Percentiles rank a stretch among this genome's conserved stretches.
These are phyloP conservation scores for Siniperca chuatsi DNA, from an alignment of 2,113 vertebrate species.

Conservation along the genomic window DNA sequence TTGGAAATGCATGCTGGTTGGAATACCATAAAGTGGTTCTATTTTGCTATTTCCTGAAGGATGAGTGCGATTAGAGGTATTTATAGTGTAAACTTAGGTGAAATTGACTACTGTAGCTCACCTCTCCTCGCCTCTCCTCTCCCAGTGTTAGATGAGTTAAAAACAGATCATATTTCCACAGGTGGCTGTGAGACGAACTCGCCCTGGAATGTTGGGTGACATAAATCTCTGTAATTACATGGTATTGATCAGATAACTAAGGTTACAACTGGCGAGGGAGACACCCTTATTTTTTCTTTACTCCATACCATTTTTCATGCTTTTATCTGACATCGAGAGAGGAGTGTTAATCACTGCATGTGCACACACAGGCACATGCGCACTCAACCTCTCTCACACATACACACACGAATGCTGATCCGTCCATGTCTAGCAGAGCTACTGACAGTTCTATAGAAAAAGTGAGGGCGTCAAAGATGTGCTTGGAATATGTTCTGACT, in stretches of 20 bases:
- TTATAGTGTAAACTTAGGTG: conserved; percentile 64
- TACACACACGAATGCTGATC: conserved; percentile 20
- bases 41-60: conserved; percentile 38
- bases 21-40: conserved; percentile 27
- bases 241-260: conserved; percentile 82
- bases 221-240: conserved; percentile 86
- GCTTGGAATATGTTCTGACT: conserved; percentile 60
- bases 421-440: conserved; percentile 31
- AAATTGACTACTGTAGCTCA: conserved; percentile 33
- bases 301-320: conserved; percentile 70
- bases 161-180: conserved; percentile 84
- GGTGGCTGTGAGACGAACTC: conserved; percentile 81
- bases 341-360: conserved; percentile 61
- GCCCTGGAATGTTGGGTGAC: conserved; percentile 81
- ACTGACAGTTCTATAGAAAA: conserved; percentile 64
- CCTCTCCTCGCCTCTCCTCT: conserved; percentile 15
- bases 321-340: conserved; percentile 77
- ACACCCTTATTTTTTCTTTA: conserved; percentile 46
- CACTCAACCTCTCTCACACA: not conserved
- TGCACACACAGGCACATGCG: conserved; percentile 28
- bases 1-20: conserved; percentile 13
- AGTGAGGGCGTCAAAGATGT: conserved; percentile 63
- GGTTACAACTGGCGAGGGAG: conserved; percentile 64
- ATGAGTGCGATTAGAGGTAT: conserved; percentile 49
- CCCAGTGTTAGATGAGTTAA: conserved; percentile 61